A percentile compares a stretch with the other conserved stretches of the same genome.
These are phyloP conservation scores for Ophioninae sp. DNA, from an alignment of 2,888 invertebrate species.

Conservation along the genomic window DNA sequence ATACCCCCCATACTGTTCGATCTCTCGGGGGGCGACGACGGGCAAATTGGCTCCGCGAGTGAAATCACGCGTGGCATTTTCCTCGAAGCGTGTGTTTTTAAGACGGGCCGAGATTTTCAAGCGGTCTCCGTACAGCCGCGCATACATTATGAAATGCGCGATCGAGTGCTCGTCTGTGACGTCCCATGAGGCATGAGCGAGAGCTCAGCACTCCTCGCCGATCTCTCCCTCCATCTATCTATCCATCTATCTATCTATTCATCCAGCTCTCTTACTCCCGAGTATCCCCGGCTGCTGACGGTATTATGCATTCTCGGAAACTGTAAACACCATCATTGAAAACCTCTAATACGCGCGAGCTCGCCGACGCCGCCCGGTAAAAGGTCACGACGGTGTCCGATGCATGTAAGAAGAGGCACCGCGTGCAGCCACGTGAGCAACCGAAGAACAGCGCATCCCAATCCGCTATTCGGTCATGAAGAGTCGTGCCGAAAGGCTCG, in stretches of 20 bases:
- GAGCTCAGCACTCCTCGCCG: conserved; percentile 12
- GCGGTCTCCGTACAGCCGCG: conserved; percentile 27
- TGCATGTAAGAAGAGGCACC: conserved; percentile 11
- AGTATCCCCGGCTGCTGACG: conserved; percentile 48
- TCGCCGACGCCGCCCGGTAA: conserved; percentile 61
- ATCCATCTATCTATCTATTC: not conserved
- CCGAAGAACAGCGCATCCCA: conserved; percentile 10
- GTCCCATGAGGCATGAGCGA: conserved; percentile 25
- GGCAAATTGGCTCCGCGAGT: conserved; percentile 70
- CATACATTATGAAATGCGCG: conserved; percentile 50
- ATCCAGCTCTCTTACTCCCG: not conserved
- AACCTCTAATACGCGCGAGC: conserved; percentile 63
- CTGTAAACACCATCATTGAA: conserved; percentile 67
- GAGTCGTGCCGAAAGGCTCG: conserved; percentile 64
- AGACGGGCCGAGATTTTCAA: conserved; percentile 21
- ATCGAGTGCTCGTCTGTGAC: conserved; percentile 33
- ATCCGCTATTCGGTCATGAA: conserved; percentile 37
- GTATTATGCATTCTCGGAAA: conserved; percentile 66
- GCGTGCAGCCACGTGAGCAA: not conserved
- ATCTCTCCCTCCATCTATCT: not conserved
- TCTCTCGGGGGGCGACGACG: conserved; percentile 63
- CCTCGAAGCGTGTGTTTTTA: conserved; percentile 38
- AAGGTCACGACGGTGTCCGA: conserved; percentile 61
- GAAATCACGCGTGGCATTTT: conserved; percentile 71
- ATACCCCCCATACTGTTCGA: not conserved